Percentiles rank a stretch among this genome's conserved stretches.
phyloP scores from a whole-genome alignment of 2,797 vertebrate genomes.

The Mormyrus proboscirostris region DNA sequence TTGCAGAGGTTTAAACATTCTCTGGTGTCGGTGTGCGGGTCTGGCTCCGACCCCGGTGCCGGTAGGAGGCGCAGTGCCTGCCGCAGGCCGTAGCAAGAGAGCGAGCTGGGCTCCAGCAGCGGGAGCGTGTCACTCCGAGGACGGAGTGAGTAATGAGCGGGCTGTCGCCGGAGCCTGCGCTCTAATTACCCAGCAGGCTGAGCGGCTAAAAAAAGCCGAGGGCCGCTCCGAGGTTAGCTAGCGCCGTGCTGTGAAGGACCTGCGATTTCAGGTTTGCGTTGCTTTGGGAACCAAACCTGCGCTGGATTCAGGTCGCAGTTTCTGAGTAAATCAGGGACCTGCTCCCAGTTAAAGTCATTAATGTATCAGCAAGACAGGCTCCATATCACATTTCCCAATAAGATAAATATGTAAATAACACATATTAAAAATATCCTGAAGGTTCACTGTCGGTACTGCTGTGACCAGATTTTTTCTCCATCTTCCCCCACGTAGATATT shows the following conservation, averaged over 20 bases:
- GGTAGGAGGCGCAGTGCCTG: not conserved
- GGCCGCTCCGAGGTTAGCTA: constrained; percentile 42
- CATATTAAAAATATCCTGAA: not conserved
- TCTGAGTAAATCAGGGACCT: not conserved
- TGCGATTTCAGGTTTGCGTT: not conserved
- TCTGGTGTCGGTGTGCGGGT: not conserved
- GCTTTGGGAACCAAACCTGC: not conserved
- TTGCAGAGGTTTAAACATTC: not conserved
- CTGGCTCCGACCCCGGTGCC: not conserved
- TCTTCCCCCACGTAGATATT: not conserved
- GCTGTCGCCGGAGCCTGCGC: constrained; percentile 34
- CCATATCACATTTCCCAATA: not conserved
- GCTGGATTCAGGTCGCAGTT: not conserved
- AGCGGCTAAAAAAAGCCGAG: constrained; percentile 45
- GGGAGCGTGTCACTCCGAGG: not conserved
- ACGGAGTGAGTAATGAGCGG: constrained; percentile 26
- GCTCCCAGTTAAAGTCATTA: not conserved
- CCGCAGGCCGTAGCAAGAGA: not conserved
- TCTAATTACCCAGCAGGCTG: constrained; percentile 46
- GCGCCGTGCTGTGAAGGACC: constrained; percentile 28
- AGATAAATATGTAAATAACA: not conserved
- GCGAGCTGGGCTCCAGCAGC: constrained; percentile 2
- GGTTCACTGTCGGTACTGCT: not conserved
- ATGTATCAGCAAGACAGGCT: not conserved
- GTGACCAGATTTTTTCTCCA: not conserved